Evolutionary conservation across 2,113 vertebrate species (phyloP), one percentile per base, ranked within the genome.

Genomic region (Glaucidium brasilianum): DNA sequence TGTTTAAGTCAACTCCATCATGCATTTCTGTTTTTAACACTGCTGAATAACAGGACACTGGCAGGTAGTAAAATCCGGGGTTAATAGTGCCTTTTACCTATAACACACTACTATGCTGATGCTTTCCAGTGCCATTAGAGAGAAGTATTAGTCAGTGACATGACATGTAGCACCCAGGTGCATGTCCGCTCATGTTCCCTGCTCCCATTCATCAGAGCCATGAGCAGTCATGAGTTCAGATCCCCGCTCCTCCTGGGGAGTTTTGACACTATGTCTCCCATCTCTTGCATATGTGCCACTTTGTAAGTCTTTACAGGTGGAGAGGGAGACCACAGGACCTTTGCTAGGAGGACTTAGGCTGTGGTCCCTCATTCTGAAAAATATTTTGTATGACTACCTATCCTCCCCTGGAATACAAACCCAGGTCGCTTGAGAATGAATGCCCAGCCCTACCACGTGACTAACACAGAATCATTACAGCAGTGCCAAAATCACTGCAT

Each of bases 151-250:
- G 12, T 32, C 45, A 72, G 23, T 56, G 16, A 67, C 25, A 17
- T 2, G 15, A 27, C 20, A 85, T 0, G 0, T 5, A 72, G 29
- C 32, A 18, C 23, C 12, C 43, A 39, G 21, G 5, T n/a, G 10
- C 11, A 23, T 2, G 3, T 64, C 39, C 76, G 34, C 62, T 93
- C 11, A 19, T 1, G 0, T 41, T 66, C 32, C 47, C 26, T 41
- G 10, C 64, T 90, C 37, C 37, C 30, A 25, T 55, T 39, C 2
- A 2, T 64, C 76, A 91, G 21, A 64, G 35, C 23, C 11, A 39
- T 3, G 1, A 12, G 34, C 15, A 23, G 37, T 30, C 41, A 39
- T 4, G 9, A 52, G 21, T 35, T 59, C 58, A 64, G 60, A 71
- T 25, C 26, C 45, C 30, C 80, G 8, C 18, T 73, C 11, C 17